Evolutionary conservation across 2,888 invertebrate species (phyloP).

Genomic region (Pyrgus malvae): DNA sequence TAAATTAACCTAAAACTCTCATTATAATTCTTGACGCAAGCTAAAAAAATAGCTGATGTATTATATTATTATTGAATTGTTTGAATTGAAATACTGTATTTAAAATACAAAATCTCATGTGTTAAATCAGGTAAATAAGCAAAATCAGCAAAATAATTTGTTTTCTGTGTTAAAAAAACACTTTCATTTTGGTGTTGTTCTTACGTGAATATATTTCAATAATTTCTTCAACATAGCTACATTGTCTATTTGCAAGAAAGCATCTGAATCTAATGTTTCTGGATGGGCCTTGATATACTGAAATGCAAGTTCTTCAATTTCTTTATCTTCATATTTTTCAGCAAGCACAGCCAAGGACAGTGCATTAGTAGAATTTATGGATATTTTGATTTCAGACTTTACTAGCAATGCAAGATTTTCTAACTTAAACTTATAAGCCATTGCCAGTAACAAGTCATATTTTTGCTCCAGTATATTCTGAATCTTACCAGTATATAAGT

Average conservation of each 20-base stretch:
- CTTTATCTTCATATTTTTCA: conserved; percentile 53
- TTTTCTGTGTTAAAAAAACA: too few species aligned
- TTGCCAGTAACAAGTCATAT: conserved; percentile 49
- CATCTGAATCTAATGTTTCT: conserved; percentile 52
- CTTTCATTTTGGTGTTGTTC: too few species aligned
- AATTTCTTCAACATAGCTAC: conserved; percentile 58
- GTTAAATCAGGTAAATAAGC: too few species aligned
- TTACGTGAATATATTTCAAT: conserved; percentile 41
- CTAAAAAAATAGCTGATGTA: too few species aligned
- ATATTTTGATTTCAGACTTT: conserved; percentile 48
- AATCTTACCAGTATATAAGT: conserved; percentile 61
- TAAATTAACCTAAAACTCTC: too few species aligned
- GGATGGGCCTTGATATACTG: conserved; percentile 57
- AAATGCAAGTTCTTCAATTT: conserved; percentile 50
- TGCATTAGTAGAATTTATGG: conserved; percentile 57
- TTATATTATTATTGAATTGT: too few species aligned
- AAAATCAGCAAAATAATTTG: too few species aligned
- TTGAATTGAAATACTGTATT: too few species aligned
- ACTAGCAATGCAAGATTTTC: conserved; percentile 47
- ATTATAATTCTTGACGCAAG: too few species aligned
- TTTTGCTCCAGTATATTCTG: conserved; percentile 51
- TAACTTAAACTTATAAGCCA: conserved; percentile 55
- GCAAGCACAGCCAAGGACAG: conserved; percentile 57
- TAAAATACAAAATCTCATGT: too few species aligned
- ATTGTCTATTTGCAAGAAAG: conserved; percentile 61